Base-by-base conservation (phyloP, 2,113 vertebrate species). In the Rhea pennata region DNA sequence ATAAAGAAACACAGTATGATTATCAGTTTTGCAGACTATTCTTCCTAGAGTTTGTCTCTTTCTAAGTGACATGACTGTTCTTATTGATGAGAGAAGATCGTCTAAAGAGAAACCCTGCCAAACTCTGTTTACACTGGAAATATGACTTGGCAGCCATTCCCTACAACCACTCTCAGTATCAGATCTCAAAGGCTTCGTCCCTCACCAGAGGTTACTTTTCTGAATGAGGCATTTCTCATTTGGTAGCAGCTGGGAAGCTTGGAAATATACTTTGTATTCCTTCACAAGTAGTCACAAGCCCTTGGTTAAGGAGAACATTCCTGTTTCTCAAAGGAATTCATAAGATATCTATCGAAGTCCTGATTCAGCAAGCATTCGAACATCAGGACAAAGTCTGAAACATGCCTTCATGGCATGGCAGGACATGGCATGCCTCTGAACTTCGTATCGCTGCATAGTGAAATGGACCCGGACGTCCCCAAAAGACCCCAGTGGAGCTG, bases 11-110 rank as follows among this genome's bases (percentile, higher is more conserved):
- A 58, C n/a, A 78, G 76, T 8, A 31, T 36, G 16, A 22, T 75
- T 64, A 17, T 48, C 48, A 26, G 3, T 87, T 95, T 70, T 74
- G 13, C n/a, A 39, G 48, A 74, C 39, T n/a, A 24, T 20, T 31
- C 6, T 58, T 95, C 81, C 67, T 46, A 87, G 62, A 62, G 77
- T 85, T 86, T 90, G n/a, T 64, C 56, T 93, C 23, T 26, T 14
- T 84, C 95, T 82, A 39, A 31, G 9, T 84, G 86, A 61, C 3
- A 10, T 88, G 42, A 61, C 31, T 39, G 6, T 74, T 31, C 13
- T 66, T 59, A 67, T 39, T 77, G 20, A 24, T 29, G 6, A 84
- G 6, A 84, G 24, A 86, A 74, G 31, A 48, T 24, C 51, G 3
- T 8, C 15, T n/a, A 33, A 39, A 69, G 73, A 67, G 61, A 77